These are phyloP conservation scores for Calcarius lapponicus DNA, from an alignment of 2,797 vertebrate species.

Conservation along the genomic window DNA sequence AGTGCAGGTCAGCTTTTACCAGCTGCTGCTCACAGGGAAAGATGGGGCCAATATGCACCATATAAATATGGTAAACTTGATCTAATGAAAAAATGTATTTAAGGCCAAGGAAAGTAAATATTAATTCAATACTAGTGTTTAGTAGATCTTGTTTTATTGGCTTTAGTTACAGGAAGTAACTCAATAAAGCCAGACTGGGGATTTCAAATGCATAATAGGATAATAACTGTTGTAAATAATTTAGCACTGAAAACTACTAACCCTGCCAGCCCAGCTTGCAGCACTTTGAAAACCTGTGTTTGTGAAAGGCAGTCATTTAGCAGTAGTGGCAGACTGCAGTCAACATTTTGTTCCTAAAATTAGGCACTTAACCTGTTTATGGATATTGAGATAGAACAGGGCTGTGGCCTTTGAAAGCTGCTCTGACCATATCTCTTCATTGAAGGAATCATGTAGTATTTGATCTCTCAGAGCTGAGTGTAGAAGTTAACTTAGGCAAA, in stretches of 20 bases:
- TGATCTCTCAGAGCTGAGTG: not conserved
- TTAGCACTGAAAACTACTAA: not conserved
- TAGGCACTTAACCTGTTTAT: not conserved
- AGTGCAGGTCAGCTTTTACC: not conserved
- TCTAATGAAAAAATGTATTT: not conserved
- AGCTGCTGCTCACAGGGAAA: not conserved
- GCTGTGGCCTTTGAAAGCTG: not conserved
- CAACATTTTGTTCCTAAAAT: not conserved
- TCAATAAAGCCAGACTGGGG: not conserved
- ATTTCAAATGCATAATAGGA: not conserved
- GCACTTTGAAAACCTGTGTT: not conserved
- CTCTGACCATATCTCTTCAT: not conserved
- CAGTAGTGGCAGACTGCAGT: not conserved
- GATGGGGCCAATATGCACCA: not conserved
- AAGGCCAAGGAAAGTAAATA: not conserved
- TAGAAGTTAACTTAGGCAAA: not conserved
- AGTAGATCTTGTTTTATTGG: not conserved
- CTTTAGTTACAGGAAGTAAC: not conserved
- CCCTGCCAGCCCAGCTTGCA: not conserved
- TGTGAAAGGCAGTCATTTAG: not conserved
- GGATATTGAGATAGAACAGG: not conserved
- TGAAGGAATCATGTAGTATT: not conserved
- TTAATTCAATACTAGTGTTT: not conserved
- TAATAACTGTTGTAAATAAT: constrained; percentile 14
- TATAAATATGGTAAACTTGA: not conserved